These are phyloP conservation scores for Himalopsyche anomala DNA, from an alignment of 2,888 invertebrate species.

Conservation along the genomic window DNA sequence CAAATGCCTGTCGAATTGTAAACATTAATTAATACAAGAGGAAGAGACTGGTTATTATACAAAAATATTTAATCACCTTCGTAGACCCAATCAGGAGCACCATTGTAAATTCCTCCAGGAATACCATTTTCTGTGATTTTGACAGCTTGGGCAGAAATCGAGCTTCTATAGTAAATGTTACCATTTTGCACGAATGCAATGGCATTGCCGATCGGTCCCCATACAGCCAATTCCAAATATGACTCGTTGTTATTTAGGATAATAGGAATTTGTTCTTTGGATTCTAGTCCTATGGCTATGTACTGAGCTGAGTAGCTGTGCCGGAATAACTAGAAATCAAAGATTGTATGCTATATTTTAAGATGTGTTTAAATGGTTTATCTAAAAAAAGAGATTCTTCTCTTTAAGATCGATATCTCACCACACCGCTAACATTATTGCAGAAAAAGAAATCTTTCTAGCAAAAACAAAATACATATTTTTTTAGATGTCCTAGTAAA, in stretches of 20 bases:
- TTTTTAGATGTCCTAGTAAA: no score
- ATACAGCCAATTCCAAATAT: slow-evolving; percentile 83
- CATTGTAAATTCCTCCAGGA: slow-evolving; percentile 84
- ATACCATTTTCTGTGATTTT: slow-evolving; percentile 81
- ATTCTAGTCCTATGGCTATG: slow-evolving; percentile 80
- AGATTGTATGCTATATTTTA: background rate
- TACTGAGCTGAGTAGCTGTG: slow-evolving; percentile 88
- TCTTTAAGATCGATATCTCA: no score
- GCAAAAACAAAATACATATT: no score
- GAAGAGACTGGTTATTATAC: no score
- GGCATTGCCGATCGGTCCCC: slow-evolving; percentile 85
- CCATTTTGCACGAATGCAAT: slow-evolving; percentile 84
- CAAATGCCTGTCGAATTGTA: no score
- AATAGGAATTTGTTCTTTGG: slow-evolving; percentile 71
- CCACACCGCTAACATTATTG: no score
- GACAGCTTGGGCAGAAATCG: slow-evolving; percentile 72
- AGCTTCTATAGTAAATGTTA: slow-evolving; percentile 85
- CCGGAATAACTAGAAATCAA: slow-evolving; percentile 81
- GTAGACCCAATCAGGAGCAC: slow-evolving; percentile 96
- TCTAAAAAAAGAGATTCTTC: no score
- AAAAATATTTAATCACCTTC: slow-evolving; percentile 80
- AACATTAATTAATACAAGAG: no score
- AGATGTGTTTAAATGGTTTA: no score
- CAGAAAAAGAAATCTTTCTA: no score
- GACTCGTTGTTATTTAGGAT: slow-evolving; percentile 71